Base-by-base conservation (phyloP, 2,797 vertebrate species). In the Notamacropus eugenii region DNA sequence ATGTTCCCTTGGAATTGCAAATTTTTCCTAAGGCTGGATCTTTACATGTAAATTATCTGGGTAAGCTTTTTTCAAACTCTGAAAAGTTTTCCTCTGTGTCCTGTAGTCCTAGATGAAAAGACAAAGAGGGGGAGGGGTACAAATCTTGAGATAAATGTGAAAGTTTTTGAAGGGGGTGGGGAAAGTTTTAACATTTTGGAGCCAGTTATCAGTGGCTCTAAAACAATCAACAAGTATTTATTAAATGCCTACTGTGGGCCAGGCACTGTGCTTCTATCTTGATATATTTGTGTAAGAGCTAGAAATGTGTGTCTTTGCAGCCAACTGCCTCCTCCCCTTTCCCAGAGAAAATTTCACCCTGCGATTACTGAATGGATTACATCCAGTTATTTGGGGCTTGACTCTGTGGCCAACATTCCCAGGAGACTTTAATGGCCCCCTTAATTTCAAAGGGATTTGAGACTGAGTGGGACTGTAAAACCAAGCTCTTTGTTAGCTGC, bases 381-480 rank as follows among this genome's bases (percentile, higher is more conserved):
- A 14, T 24, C 6, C 67, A 22, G 91, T 56, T 31, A 92, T 90
- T 40, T 90, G 55, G 52, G 74, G 74, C 40, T 59, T 62, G 59
- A 54, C 62, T 67, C 54, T 19, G 90, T 28, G 91, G 40, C 50
- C 56, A 91, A 82, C 13, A 54, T 55, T 91, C n/a, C 1, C 22
- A 74, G 92, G n/a, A 90, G 56, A 91, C 28, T 87, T 55, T 58
- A 46, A 28, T 92, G 92, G 67, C 50, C 1, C 9, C 55, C 94
- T 95, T 93, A n/a, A 50, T 95, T 34, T 94, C 90, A 91, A 55
- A 52, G 90, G 90, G 90, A 54, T 91, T 91, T 91, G 50, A 55
- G 50, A 28, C 29, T 13, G 52, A 54, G 31, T 91, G 50, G 31
- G 54, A 91, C 90, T 91, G 27, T 90, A 90, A 96, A 95, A 92